phyloP scores from a whole-genome alignment of 1,140 invertebrate genomes.

The Cepaea nemoralis region DNA sequence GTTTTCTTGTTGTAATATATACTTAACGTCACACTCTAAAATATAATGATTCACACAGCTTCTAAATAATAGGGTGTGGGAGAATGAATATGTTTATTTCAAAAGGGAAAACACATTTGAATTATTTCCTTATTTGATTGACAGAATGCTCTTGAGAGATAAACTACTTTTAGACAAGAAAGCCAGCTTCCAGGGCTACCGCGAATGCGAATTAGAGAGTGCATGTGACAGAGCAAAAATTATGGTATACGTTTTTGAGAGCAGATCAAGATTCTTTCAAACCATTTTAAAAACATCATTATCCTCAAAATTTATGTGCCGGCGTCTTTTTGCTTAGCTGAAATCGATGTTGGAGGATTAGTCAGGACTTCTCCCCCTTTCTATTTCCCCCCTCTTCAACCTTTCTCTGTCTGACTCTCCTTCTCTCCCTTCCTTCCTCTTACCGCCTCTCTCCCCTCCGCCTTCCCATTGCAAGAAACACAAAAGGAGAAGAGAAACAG shows the following conservation, averaged over 20 bases:
- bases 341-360: conserved; percentile 12
- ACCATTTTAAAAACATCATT: background rate
- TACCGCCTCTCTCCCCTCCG: conserved; percentile 1
- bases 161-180: no score
- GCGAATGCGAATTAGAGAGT: background rate
- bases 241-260: background rate
- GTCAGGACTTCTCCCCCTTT: conserved; percentile 19
- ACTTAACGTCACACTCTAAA: no score
- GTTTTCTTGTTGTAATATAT: no score
- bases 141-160: no score
- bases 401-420: conserved; percentile 26
- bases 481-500: background rate
- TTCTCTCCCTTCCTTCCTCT: conserved; percentile 27
- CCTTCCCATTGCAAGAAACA: background rate
- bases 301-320: conserved; percentile 13
- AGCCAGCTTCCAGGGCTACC: background rate
- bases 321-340: background rate
- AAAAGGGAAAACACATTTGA: no score
- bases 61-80: no score
- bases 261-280: background rate
- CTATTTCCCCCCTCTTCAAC: no score
- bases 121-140: no score
- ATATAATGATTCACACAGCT: no score
- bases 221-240: background rate
- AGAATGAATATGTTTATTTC: no score